Evolutionary conservation across 2,113 vertebrate species (phyloP), one percentile per base, ranked within the genome.

Genomic region (Corydoras sp.): DNA sequence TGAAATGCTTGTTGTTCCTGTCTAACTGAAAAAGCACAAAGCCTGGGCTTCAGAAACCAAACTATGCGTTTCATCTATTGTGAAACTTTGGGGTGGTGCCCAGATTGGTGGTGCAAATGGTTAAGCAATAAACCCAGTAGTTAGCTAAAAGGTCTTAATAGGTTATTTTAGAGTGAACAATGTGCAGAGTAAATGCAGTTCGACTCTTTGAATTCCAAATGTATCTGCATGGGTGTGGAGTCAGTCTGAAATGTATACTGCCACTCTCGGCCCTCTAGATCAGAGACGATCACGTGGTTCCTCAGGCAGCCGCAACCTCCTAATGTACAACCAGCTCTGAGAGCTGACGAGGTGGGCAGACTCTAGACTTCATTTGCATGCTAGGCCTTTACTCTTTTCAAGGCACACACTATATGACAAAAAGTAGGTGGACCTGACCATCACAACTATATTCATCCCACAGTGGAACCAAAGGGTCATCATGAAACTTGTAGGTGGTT

Each of bases 251-350:
- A 79, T 84, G 10, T 77, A 78, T 85, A 78, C 84, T 77, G 77
- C 84, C 85, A 82, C 83, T 86, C 86, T 84, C 84, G 88, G 86
- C 78, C 83, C 89, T 90, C 84, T 88, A 89, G 90, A 91, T 89
- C 35, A 89, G 83, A 88, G 80, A 72, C 79, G 76, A 31, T 77
- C 85, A 67, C 74, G 69, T 84, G 82, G 83, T 79, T 81, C 77
- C 58, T 60, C 76, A 59, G 76, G 83, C 85, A 76, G 82, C 61
- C 80, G 81, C 77, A 65, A 69, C 73, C 79, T 43, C 24, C 86
- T 86, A 74, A 80, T 86, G 72, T 83, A 87, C 82, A 86, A 90
- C 83, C 87, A 86, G 64, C 83, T 91, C 80, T 91, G 88, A 91
- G 81, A 86, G 78, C 76, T 81, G 80, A 75, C 50, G 82, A 88